These are phyloP conservation scores for Salpingus planirostris DNA, from an alignment of 2,888 invertebrate species.

Conservation along the genomic window DNA sequence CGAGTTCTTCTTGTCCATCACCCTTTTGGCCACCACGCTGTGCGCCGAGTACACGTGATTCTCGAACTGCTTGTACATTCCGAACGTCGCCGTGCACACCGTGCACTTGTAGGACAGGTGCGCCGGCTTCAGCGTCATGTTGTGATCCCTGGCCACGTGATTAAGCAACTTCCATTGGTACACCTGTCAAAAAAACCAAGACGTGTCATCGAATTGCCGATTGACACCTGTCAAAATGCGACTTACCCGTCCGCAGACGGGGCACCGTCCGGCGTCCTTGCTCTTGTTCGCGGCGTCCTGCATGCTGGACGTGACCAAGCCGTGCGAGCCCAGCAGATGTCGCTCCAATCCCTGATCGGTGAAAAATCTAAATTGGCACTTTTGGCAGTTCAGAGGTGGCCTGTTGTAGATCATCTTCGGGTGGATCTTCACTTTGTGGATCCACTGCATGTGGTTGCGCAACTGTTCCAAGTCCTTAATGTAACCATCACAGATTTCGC, in stretches of 20 bases:
- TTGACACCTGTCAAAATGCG: constrained; percentile 1
- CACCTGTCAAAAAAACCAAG: constrained; percentile 49
- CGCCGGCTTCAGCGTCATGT: constrained; percentile 83
- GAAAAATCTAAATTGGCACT: constrained; percentile 94
- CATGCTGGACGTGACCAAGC: constrained; percentile 91
- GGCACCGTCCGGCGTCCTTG: constrained; percentile 90
- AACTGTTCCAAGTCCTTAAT: constrained; percentile 88
- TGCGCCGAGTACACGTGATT: constrained; percentile 91
- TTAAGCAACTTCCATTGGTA: constrained; percentile 90
- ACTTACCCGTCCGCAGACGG: constrained; percentile 87
- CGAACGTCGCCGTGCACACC: constrained; percentile 89
- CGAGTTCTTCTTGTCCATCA: constrained; percentile 63
- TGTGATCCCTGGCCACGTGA: constrained; percentile 88
- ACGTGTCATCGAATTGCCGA: neutral
- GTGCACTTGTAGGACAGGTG: constrained; percentile 93
- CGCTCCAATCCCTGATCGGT: constrained; percentile 94
- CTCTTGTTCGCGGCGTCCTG: constrained; percentile 92
- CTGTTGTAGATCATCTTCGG: constrained; percentile 93
- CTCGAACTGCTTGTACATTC: constrained; percentile 92
- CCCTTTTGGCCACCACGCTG: constrained; percentile 80
- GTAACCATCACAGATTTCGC: constrained; percentile 95
- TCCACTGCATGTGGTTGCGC: constrained; percentile 95
- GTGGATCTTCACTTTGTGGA: constrained; percentile 94
- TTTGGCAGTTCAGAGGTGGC: constrained; percentile 91
- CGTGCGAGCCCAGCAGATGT: constrained; percentile 89